A percentile compares a stretch with the other conserved stretches of the same genome.
Evolutionary conservation across 1,140 invertebrate species (phyloP).

Genomic region (Ceratosolen solmsi): DNA sequence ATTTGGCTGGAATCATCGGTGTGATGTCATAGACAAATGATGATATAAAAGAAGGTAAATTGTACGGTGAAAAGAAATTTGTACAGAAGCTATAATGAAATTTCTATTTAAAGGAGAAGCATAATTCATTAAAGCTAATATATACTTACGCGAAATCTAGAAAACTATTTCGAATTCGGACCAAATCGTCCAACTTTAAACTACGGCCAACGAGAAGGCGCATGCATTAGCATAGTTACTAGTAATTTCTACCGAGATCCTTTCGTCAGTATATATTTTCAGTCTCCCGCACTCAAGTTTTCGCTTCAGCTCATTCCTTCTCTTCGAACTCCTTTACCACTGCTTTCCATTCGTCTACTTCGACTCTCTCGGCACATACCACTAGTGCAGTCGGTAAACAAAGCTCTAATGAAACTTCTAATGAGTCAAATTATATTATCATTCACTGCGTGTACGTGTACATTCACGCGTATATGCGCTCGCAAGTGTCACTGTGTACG

Average conservation of each 20-base stretch:
- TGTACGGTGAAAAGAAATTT: too few species aligned
- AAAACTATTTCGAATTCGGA: slow-evolving; percentile 18
- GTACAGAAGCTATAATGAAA: too few species aligned
- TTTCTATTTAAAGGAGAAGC: too few species aligned
- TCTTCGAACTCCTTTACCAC: slow-evolving; percentile 7
- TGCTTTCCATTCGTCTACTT: slow-evolving; percentile 32
- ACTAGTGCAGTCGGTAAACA: slow-evolving; percentile 58
- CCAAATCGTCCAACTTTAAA: slow-evolving; percentile 10
- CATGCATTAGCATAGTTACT: slow-evolving; percentile 17
- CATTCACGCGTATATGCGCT: too few species aligned
- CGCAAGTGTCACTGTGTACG: too few species aligned
- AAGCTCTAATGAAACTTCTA: slow-evolving; percentile 68
- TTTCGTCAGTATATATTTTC: slow-evolving; percentile 34
- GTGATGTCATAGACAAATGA: too few species aligned
- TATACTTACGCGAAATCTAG: neutral
- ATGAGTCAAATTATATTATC: slow-evolving; percentile 68
- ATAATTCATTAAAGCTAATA: neutral
- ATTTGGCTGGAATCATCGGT: too few species aligned
- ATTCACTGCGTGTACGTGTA: slow-evolving; percentile 54
- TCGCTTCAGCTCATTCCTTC: slow-evolving; percentile 1
- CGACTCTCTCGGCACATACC: slow-evolving; percentile 29
- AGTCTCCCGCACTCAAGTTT: slow-evolving; percentile 10
- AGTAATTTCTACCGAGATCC: neutral
- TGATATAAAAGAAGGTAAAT: too few species aligned
- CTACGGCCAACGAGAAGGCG: neutral